These are phyloP conservation scores for Pammene aurita DNA, from an alignment of 2,888 invertebrate species.

Conservation along the genomic window DNA sequence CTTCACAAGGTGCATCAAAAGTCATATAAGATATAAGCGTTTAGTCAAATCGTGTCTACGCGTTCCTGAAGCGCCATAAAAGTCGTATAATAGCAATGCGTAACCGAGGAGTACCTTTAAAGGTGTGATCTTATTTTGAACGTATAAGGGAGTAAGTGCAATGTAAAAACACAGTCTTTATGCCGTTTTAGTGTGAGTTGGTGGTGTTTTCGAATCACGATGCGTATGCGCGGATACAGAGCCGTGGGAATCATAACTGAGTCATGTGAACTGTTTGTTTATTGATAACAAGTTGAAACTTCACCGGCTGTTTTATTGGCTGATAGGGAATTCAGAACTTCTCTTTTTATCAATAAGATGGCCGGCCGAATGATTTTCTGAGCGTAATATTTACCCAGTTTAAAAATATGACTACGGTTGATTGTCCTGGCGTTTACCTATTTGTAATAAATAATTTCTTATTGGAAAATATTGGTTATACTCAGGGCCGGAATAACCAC, in stretches of 20 bases:
- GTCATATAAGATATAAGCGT: background rate
- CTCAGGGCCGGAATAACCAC: too few species aligned
- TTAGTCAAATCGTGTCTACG: conserved; percentile 19
- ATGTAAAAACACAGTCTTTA: background rate
- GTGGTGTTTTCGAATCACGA: conserved; percentile 36
- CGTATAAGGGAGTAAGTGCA: background rate
- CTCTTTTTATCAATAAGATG: background rate
- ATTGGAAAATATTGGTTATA: too few species aligned
- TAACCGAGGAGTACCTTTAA: conserved; percentile 28
- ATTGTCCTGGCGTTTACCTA: too few species aligned
- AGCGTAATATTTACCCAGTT: too few species aligned
- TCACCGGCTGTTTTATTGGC: conserved; percentile 8
- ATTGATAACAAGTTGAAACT: conserved; percentile 28
- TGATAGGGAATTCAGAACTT: background rate
- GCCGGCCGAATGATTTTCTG: too few species aligned
- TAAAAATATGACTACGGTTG: too few species aligned
- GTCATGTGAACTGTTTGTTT: conserved; percentile 35
- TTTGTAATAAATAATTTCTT: too few species aligned
- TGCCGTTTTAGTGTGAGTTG: background rate
- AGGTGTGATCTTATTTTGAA: conserved; percentile 2
- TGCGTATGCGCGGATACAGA: conserved; percentile 33
- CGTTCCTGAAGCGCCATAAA: conserved; percentile 6
- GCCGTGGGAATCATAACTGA: conserved; percentile 40
- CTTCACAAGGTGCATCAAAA: conserved; percentile 2
- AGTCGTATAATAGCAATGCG: conserved; percentile 27